A percentile compares a stretch with the other conserved stretches of the same genome.
Evolutionary conservation across 1,140 invertebrate species (phyloP).

Genomic region (Condylostylus longicornis): DNA sequence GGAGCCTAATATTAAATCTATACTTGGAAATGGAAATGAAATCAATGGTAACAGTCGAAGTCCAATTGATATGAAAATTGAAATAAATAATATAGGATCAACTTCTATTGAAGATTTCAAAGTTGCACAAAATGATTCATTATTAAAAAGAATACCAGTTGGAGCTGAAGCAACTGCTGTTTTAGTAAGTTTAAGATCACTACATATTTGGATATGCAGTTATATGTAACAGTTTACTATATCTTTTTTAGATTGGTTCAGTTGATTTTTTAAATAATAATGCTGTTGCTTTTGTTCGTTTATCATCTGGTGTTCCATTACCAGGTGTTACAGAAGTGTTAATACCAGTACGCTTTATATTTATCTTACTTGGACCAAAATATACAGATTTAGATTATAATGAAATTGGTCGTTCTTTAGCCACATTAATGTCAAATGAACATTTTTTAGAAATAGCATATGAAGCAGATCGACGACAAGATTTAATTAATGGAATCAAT

Average conservation of each 20-base stretch:
- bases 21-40: slow-evolving; percentile 25
- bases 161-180: slow-evolving; percentile 79
- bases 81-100: slow-evolving; percentile 52
- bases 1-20: slow-evolving; percentile 25
- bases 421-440: slow-evolving; percentile 89
- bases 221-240: neutral
- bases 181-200: slow-evolving; percentile 39
- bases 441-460: slow-evolving; percentile 87
- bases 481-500: slow-evolving; percentile 81
- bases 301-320: slow-evolving; percentile 72
- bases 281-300: slow-evolving; percentile 78
- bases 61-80: slow-evolving; percentile 39
- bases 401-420: slow-evolving; percentile 89
- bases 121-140: slow-evolving; percentile 58
- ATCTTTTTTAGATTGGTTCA: slow-evolving; percentile 45
- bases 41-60: slow-evolving; percentile 34
- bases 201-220: no score
- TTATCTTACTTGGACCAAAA: slow-evolving; percentile 79
- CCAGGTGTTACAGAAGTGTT: slow-evolving; percentile 84
- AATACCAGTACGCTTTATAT: slow-evolving; percentile 86
- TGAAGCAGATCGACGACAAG: slow-evolving; percentile 67
- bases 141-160: slow-evolving; percentile 70
- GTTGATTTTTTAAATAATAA: slow-evolving; percentile 80
- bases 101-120: slow-evolving; percentile 64
- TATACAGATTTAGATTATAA: slow-evolving; percentile 80